Evolutionary conservation across 2,113 vertebrate species (phyloP).

Genomic region (Zosterops borbonicus): DNA sequence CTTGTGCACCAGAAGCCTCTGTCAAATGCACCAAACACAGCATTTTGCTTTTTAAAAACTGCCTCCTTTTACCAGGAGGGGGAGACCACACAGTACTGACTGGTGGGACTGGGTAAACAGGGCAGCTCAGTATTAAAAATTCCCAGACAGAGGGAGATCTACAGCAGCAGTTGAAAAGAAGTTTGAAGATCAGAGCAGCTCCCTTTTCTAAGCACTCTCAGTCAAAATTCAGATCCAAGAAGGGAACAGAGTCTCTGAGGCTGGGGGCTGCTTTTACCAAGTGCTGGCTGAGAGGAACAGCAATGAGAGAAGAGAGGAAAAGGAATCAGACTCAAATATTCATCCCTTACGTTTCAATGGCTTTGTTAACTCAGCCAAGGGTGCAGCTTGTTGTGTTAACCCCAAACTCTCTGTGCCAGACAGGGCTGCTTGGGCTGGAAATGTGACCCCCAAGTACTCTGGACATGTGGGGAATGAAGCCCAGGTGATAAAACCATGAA

Average conservation of each 20-base stretch:
- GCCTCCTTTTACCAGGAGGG: constrained; percentile 35
- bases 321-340: not conserved
- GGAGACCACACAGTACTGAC: constrained; percentile 39
- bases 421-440: not conserved
- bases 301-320: not conserved
- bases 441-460: not conserved
- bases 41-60: not conserved
- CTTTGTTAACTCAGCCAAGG: not conserved
- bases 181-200: not conserved
- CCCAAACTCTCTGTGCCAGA: not conserved
- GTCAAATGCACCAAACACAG: not conserved
- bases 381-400: not conserved
- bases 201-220: not conserved
- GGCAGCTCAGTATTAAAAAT: not conserved
- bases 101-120: not conserved
- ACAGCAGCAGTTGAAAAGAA: not conserved
- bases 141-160: not conserved
- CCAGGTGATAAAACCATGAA: not conserved
- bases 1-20: not conserved
- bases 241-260: not conserved
- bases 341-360: not conserved
- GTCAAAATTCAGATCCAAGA: not conserved
- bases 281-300: not conserved
- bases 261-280: not conserved
- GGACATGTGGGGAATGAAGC: not conserved